Evolutionary conservation across 1,140 invertebrate genomes (phyloP), one percentile per base, ranked within the genome.

Genomic region (Planococcus citri): DNA sequence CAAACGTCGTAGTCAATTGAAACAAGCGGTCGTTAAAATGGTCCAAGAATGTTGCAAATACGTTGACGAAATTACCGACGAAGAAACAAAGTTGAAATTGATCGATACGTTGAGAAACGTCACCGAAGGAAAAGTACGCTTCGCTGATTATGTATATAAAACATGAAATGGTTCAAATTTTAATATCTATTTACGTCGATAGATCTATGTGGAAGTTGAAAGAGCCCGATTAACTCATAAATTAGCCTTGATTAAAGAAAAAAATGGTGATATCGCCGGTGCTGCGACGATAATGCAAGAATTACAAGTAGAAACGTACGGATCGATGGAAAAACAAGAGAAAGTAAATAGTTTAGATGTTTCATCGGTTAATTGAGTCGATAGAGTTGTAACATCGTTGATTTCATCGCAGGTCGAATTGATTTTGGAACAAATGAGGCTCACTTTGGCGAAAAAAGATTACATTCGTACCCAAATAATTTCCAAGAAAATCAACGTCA

Each of bases 151-250:
- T 14, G 12, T 29, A 61, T 1, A 4, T n/a, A n/a, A n/a, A 10
- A 70, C 24, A 21, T 60, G 67, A 69, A 71, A 68, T 70, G 8
- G 67, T 70, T 33, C 29, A 12, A 3, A 12, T 41, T 68, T 69
- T 27, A 69, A 12, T 25, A 27, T 6, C 2, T 38, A 38, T 20
- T 37, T 69, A 2, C 14, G 29, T 71, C 68, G 76, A 12, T 72
- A 91, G 87, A 99, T 99, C 72, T 99, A 99, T 80, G 97, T 99
- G 4, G 97, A 99, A 85, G 95, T 98, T 27, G 97, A 99, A 80
- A 83, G 97, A 76, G 97, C 97, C 41, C 83, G 97, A 67, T 81
- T 99, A 1, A 99, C 97, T 21, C 88, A 96, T 77, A 94, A 90
- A 73, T 79, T 99, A 69, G 94, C 97, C 1, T 88, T 93, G 77